Evolutionary conservation across 92 coral and sea anemone species (phyloP).

Genomic region (Montipora capitata): DNA sequence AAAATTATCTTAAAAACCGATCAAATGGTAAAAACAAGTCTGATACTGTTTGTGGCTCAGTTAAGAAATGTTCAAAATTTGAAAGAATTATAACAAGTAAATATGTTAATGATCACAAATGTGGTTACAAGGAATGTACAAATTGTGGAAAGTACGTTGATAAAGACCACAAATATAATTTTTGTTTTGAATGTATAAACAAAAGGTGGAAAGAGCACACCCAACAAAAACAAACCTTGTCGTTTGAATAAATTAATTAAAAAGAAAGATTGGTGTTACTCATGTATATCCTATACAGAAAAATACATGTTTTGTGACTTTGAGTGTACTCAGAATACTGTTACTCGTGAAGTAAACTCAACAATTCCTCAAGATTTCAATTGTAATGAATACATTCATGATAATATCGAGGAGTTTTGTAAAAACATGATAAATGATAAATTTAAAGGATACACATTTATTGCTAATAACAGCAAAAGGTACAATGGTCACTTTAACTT

Average conservation of each 20-base stretch:
- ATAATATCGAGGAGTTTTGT: neutral
- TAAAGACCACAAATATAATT: too few relatives aligned
- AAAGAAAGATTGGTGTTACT: conserved; percentile 42
- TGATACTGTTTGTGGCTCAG: neutral
- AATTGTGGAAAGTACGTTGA: too few relatives aligned
- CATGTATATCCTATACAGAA: neutral
- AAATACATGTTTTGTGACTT: neutral
- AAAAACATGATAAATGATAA: too few relatives aligned
- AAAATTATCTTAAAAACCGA: conserved; percentile 10
- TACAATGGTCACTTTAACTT: conserved; percentile 49
- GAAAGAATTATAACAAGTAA: neutral
- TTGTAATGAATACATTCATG: conserved; percentile 10
- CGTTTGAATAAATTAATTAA: conserved; percentile 3
- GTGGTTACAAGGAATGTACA: too few relatives aligned
- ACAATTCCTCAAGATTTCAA: conserved; percentile 34
- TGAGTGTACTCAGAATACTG: conserved; percentile 24
- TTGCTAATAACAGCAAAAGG: neutral
- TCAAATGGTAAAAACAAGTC: neutral
- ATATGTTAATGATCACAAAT: neutral
- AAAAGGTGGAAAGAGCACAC: neutral
- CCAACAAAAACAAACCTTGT: conserved; percentile 11
- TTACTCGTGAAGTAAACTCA: conserved; percentile 25
- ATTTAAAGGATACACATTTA: neutral
- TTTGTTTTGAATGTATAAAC: neutral
- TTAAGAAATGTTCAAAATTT: conserved; percentile 18